Evolutionary conservation across 2,888 invertebrate genomes (phyloP).

Genomic region (Nowickia ferox): DNA sequence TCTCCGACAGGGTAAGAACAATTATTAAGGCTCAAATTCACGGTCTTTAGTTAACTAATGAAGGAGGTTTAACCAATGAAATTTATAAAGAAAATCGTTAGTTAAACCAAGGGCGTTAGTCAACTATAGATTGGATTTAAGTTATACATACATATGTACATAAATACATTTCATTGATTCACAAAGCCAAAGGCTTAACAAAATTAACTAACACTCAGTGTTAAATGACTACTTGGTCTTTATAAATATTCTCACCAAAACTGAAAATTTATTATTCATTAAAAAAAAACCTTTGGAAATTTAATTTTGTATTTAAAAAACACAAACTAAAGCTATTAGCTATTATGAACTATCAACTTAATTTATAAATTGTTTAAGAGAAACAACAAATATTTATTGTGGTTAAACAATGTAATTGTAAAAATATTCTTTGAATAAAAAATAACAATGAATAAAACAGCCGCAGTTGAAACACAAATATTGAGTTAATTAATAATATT

Average conservation of each 20-base stretch:
- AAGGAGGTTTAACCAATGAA: too few species aligned
- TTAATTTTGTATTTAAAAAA: neutral
- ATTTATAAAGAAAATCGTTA: too few species aligned
- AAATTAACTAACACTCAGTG: neutral
- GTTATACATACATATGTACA: too few species aligned
- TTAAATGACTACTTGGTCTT: neutral
- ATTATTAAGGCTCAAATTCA: too few species aligned
- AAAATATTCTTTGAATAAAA: neutral
- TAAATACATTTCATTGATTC: too few species aligned
- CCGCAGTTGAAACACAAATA: constrained; percentile 66
- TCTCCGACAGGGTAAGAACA: too few species aligned
- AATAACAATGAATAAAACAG: constrained; percentile 18
- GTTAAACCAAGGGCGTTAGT: too few species aligned
- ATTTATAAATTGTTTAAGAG: neutral
- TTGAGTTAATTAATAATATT: constrained; percentile 42
- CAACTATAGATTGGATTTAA: too few species aligned
- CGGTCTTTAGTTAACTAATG: too few species aligned
- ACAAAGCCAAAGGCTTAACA: too few species aligned
- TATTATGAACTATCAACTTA: neutral
- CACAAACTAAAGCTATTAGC: neutral
- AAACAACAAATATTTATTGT: neutral
- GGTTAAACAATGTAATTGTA: neutral
- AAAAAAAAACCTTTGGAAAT: neutral
- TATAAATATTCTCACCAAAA: neutral
- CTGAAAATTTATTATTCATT: neutral